Base-by-base conservation (phyloP, 92 coral and sea anemone genomes). In the Actinostola sp. region DNA sequence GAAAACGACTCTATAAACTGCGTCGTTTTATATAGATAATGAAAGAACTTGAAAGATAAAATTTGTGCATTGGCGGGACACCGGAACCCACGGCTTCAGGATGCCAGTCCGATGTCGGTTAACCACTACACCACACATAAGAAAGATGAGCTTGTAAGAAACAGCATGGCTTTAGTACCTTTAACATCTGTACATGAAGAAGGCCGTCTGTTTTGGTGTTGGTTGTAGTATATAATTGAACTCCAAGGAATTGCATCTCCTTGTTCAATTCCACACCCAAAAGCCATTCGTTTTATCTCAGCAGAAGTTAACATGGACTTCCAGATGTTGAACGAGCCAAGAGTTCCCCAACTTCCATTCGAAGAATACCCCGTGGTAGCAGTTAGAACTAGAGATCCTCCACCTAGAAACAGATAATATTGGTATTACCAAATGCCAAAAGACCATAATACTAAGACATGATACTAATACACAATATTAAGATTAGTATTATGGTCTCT, bases 281-380 rank as follows among this genome's bases (percentile, higher is more conserved):
- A 45, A 14, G 88, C 76, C 74, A 77, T 83, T 66, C 83, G 79
- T 43, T 67, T 60, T 57, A 83, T 70, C 38, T 74, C 87, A 34
- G 27, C 72, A 24, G 30, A 50, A 14, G 19, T 61, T 29, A 82
- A 32, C 20, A 25, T 17, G 21, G 55, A 38, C 17, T 65, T 41
- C 87, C 87, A 82, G 4, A 82, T 31, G 78, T 82, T 75, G 36
- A 83, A 70, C 12, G 61, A 57, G 26, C 67, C 61, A 29, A 83
- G 59, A 9, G 27, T 28, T 19, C 83, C 78, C 19, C 39, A 59
- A 21, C 17, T 13, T 33, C 31, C 21, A 2, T 17, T 12, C 31
- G 43, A 8, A 26, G n/a, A 2, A 5, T 14, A 31, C 5, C 11
- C 19, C 1, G 21, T 59, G 31, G 28, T 42, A 36, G n/a, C n/a